Conservation (phyloP, 2,888 invertebrate species). For the Aporophyla lueneburgensis region DNA sequence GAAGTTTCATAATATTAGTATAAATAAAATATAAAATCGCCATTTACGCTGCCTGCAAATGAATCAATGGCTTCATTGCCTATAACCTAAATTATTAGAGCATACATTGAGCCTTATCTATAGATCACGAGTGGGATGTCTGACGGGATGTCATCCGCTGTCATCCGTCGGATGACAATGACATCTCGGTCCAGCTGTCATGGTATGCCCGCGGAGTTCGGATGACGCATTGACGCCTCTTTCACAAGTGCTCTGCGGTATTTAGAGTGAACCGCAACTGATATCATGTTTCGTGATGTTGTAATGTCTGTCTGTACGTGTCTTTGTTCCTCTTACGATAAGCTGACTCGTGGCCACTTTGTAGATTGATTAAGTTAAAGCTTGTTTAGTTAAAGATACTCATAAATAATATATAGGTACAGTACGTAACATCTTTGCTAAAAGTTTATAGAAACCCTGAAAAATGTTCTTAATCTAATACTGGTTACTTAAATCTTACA, state of each 20-base stretch:
- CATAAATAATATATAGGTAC: neutral
- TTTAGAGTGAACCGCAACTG: slow-evolving; percentile 65
- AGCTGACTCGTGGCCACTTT: slow-evolving; percentile 62
- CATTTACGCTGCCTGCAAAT: slow-evolving; percentile 1
- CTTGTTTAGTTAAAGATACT: slow-evolving; percentile 35
- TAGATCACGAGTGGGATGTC: slow-evolving; percentile 76
- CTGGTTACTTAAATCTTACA: neutral
- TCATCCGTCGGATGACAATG: slow-evolving; percentile 69
- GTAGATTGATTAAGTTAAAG: slow-evolving; percentile 62
- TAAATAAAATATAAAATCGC: slow-evolving; percentile 21
- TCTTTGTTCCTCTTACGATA: slow-evolving; percentile 61
- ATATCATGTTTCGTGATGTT: slow-evolving; percentile 66
- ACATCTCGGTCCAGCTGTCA: slow-evolving; percentile 59
- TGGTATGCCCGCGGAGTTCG: slow-evolving; percentile 21
- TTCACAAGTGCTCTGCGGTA: slow-evolving; percentile 72
- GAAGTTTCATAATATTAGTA: slow-evolving; percentile 39
- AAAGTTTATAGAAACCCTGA: neutral
- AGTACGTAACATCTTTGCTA: neutral
- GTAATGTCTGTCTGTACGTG: slow-evolving; percentile 65
- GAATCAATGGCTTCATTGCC: slow-evolving; percentile 19
- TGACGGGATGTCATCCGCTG: slow-evolving; percentile 78
- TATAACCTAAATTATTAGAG: slow-evolving; percentile 52
- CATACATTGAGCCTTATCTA: slow-evolving; percentile 77
- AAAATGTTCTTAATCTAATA: neutral
- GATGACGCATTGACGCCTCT: slow-evolving; percentile 71